Conservation (phyloP, 2,888 invertebrate genomes). For the Cosmorhoe ocellata region DNA sequence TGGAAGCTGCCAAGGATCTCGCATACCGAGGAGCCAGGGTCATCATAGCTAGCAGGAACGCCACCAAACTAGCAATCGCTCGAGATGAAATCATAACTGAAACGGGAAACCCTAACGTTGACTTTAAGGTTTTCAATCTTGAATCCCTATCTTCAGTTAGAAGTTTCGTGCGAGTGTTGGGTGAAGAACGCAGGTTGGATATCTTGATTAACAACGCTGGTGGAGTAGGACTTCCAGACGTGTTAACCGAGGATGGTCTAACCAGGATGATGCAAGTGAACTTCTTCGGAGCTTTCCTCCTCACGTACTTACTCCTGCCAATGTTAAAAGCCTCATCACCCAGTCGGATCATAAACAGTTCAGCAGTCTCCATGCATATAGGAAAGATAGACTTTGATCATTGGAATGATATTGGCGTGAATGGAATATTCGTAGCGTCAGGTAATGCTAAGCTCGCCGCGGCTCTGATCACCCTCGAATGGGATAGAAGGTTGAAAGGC, state of each 20-base stretch:
- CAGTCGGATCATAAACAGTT: constrained; percentile 84
- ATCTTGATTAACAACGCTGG: constrained; percentile 86
- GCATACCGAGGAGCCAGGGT: constrained; percentile 86
- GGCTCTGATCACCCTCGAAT: constrained; percentile 83
- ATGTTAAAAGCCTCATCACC: constrained; percentile 78
- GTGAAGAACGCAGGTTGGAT: constrained; percentile 77
- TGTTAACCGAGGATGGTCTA: constrained; percentile 84
- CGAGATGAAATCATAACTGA: constrained; percentile 86
- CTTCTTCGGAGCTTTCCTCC: constrained; percentile 87
- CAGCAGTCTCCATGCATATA: constrained; percentile 80
- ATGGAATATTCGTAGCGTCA: constrained; percentile 48
- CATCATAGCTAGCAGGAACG: constrained; percentile 85
- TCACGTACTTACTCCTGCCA: constrained; percentile 85
- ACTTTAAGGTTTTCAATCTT: constrained; percentile 80
- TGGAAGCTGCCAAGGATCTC: constrained; percentile 86
- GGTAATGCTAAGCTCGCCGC: constrained; percentile 83
- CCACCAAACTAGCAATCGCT: constrained; percentile 84
- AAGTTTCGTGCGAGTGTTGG: constrained; percentile 84
- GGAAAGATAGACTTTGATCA: constrained; percentile 67
- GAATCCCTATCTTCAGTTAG: constrained; percentile 76
- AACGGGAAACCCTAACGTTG: constrained; percentile 86
- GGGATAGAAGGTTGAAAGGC: constrained; percentile 79
- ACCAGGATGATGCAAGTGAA: constrained; percentile 86
- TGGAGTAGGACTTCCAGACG: constrained; percentile 60
- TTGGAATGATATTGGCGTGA: constrained; percentile 63